Evolutionary conservation across 2,888 invertebrate species (phyloP).

Genomic region (Standfussiana lucernea): DNA sequence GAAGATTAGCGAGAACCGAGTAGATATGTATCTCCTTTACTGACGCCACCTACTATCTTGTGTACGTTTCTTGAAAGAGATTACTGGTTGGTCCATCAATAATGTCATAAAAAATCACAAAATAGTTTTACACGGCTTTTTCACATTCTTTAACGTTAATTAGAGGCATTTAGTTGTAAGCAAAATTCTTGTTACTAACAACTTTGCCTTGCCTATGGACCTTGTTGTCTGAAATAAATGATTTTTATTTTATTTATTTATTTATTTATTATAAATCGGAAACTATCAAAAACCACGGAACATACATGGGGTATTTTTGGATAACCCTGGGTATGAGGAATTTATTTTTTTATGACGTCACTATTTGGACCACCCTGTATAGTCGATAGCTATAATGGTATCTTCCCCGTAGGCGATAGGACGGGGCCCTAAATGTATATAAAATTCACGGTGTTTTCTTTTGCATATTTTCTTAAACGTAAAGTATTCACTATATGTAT

Average conservation of each 20-base stretch:
- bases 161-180: too few species aligned
- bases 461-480: constrained; percentile 47
- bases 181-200: too few species aligned
- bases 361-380: neutral
- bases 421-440: constrained; percentile 44
- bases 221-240: too few species aligned
- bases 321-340: neutral
- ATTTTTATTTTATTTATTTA: too few species aligned
- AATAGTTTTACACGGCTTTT: neutral
- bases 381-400: neutral
- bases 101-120: too few species aligned
- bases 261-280: neutral
- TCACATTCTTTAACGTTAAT: neutral
- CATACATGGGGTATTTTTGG: neutral
- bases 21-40: neutral
- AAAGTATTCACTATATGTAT: constrained; percentile 52
- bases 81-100: neutral
- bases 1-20: neutral
- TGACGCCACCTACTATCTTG: neutral
- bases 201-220: too few species aligned
- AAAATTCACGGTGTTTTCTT: constrained; percentile 48
- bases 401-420: neutral
- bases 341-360: neutral
- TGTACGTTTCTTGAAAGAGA: neutral
- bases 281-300: neutral